Evolutionary conservation across 2,797 vertebrate species (phyloP).

Genomic region (Amphiprion clarkii): DNA sequence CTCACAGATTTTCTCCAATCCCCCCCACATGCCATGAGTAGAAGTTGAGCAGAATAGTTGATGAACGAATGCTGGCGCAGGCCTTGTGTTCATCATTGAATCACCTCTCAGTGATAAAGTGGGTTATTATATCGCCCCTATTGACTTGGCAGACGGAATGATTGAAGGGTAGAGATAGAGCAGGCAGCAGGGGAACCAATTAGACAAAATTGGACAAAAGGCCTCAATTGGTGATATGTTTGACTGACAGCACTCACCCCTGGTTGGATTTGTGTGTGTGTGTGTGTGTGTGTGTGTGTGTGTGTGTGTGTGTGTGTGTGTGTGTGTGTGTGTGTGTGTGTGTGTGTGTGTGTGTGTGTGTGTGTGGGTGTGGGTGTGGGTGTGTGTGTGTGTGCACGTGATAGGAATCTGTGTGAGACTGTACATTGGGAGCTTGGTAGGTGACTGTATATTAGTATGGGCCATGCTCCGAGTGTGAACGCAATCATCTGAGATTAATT

Average conservation of each 20-base stretch:
- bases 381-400: constrained; percentile 7
- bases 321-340: too few species aligned
- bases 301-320: too few species aligned
- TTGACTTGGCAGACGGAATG: constrained; percentile 78
- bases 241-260: constrained; percentile 83
- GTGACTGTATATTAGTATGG: constrained; percentile 22
- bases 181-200: constrained; percentile 86
- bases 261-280: constrained; percentile 59
- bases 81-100: constrained; percentile 76
- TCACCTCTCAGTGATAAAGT: constrained; percentile 80
- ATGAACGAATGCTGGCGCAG: constrained; percentile 67
- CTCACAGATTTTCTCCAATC: constrained; percentile 58
- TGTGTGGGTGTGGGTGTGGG: too few species aligned
- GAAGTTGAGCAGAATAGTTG: constrained; percentile 72
- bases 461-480: constrained; percentile 19
- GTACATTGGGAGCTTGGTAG: constrained; percentile 24
- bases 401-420: constrained; percentile 26
- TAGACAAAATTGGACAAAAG: constrained; percentile 88
- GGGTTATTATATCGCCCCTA: constrained; percentile 82
- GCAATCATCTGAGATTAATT: constrained; percentile 80
- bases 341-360: too few species aligned
- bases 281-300: too few species aligned
- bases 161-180: constrained; percentile 83
- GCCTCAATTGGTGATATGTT: constrained; percentile 83
- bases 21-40: constrained; percentile 40